phyloP scores from a whole-genome alignment of 2,113 vertebrate genomes.

The Pomatorhinus ruficollis region DNA sequence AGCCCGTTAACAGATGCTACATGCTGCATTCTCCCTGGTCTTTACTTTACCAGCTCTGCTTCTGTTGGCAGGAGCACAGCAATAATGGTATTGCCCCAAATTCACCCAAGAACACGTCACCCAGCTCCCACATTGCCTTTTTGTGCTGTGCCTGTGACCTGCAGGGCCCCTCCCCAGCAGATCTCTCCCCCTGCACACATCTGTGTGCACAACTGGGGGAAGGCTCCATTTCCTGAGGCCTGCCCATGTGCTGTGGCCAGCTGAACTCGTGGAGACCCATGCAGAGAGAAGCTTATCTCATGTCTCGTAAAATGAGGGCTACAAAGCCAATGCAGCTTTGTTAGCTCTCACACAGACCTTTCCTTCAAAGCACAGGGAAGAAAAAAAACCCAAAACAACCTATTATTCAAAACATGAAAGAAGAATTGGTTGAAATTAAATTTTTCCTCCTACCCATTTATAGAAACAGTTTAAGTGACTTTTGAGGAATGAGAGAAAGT shows the following conservation, averaged over 20 bases:
- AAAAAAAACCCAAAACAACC: neutral
- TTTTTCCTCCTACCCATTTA: neutral
- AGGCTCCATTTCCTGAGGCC: neutral
- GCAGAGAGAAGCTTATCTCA: neutral
- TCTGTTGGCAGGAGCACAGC: neutral
- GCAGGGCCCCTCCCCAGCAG: neutral
- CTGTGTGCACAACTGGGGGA: neutral
- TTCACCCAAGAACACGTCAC: neutral
- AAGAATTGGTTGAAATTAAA: neutral
- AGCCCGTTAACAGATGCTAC: fast-evolving
- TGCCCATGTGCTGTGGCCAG: neutral
- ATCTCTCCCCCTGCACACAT: neutral
- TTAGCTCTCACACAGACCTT: neutral
- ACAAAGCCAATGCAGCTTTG: neutral
- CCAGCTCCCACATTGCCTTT: neutral
- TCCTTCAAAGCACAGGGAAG: neutral
- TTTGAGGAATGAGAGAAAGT: neutral
- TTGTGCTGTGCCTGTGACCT: neutral
- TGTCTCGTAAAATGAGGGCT: neutral
- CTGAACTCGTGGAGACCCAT: neutral
- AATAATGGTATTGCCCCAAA: neutral
- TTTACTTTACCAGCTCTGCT: neutral
- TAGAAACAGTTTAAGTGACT: neutral
- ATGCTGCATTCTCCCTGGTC: neutral
- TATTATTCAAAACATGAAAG: neutral